Evolutionary conservation across 2,888 invertebrate species (phyloP), one percentile per base, ranked within the genome.

Genomic region (Synergus umbraculus): DNA sequence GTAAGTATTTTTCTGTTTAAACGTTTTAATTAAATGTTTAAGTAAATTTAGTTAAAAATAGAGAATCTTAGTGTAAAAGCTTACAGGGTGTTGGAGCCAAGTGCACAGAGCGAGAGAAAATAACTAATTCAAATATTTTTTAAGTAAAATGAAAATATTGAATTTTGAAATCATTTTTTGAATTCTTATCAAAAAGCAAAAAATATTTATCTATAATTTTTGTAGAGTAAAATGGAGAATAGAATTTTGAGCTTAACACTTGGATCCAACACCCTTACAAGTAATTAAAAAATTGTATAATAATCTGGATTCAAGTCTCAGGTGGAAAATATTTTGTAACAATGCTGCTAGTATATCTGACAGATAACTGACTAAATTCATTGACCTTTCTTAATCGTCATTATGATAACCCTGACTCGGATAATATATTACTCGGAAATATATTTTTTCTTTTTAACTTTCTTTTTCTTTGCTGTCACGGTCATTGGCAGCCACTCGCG

Each of bases 1-100:
- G 97, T 97, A 93, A 96, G 96, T 93, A 83, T 82, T 37, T 43
- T 54, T 10, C 4, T 49, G 0, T 5, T 29, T 29, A 46, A 66
- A 54, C n/a, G 7, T 54, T 13, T 43, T 63, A 18, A 22, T 60
- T 60, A 18, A 18, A n/a, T 58, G 1, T 18, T n/a, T n/a, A 15
- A 58, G 4, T 37, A 37, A 37, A 37, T 37, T 37, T 7, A 37
- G 37, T 37, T 5, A 37, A 37, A 37, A 44, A 44, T 2, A 8
- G 1, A 44, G 44, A 10, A 44, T 44, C 10, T 44, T 9, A 44
- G 9, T 44, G 8, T 9, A 44, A 44, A 44, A 44, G 9, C 44
- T 37, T 37, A 7, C 7, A 29, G 29, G 29, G 29, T 29, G 29
- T 29, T 2, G 3, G 29, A 29, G 29, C 29, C 29, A 29, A 29